Conservation (phyloP, 2,888 invertebrate genomes). For the Xylota segnis region DNA sequence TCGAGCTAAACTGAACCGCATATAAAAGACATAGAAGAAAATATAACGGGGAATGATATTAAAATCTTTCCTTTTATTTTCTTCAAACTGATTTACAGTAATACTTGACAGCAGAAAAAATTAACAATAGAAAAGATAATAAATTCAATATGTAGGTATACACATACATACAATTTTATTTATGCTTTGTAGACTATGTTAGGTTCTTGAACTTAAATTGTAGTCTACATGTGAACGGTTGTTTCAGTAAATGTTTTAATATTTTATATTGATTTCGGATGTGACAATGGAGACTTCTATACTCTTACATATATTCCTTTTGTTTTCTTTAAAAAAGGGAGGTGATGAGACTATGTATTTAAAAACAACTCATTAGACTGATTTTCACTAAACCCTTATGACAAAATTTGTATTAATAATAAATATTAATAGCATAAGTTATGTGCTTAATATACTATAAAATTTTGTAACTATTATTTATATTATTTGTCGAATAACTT, state of each 20-base stretch:
- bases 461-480: no score
- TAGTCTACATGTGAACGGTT: not conserved
- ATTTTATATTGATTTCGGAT: conserved; percentile 1
- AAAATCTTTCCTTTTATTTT: conserved; percentile 23
- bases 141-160: not conserved
- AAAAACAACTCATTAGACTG: not conserved
- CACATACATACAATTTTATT: conserved; percentile 1
- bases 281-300: conserved; percentile 13
- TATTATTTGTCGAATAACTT: no score
- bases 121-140: not conserved
- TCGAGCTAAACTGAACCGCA: conserved; percentile 91
- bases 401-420: not conserved
- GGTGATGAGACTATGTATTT: no score
- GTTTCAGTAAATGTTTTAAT: not conserved
- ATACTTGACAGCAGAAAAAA: conserved; percentile 49
- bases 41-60: conserved; percentile 54
- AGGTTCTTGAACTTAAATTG: not conserved
- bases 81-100: conserved; percentile 62
- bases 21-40: conserved; percentile 53
- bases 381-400: not conserved
- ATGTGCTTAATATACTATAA: not conserved
- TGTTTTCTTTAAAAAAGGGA: not conserved
- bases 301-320: not conserved
- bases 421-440: not conserved
- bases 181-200: not conserved